phyloP scores from a whole-genome alignment of 1,140 invertebrate species.

The Tribolium castaneum region DNA sequence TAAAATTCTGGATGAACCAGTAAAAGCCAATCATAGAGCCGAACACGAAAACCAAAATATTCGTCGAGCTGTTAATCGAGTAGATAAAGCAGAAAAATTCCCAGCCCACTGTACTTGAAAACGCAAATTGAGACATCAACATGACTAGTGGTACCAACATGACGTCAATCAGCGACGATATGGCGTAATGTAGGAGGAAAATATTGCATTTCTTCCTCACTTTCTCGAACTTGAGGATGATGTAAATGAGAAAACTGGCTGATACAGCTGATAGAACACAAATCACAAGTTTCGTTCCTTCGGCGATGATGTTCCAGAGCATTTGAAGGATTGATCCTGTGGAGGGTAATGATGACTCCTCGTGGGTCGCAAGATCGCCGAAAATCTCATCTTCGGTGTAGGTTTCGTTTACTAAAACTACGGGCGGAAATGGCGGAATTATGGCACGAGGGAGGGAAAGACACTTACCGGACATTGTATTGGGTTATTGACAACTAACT shows the following conservation, averaged over 20 bases:
- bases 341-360: neutral
- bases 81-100: neutral
- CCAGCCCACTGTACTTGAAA: neutral
- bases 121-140: neutral
- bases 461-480: too few relatives aligned
- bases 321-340: neutral
- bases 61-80: neutral
- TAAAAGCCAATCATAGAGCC: neutral
- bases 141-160: neutral
- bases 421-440: too few relatives aligned
- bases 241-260: slow-evolving; percentile 2
- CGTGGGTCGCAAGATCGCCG: neutral
- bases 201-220: neutral
- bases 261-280: neutral
- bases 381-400: neutral
- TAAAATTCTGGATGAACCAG: neutral
- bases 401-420: neutral
- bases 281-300: neutral
- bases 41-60: neutral
- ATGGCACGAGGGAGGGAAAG: too few relatives aligned
- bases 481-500: too few relatives aligned
- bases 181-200: neutral
- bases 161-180: neutral
- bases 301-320: neutral
- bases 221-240: neutral